Percentiles rank a stretch among this genome's conserved stretches.
phyloP scores from a whole-genome alignment of 2,113 vertebrate genomes.

The Myxocyprinus asiaticus region DNA sequence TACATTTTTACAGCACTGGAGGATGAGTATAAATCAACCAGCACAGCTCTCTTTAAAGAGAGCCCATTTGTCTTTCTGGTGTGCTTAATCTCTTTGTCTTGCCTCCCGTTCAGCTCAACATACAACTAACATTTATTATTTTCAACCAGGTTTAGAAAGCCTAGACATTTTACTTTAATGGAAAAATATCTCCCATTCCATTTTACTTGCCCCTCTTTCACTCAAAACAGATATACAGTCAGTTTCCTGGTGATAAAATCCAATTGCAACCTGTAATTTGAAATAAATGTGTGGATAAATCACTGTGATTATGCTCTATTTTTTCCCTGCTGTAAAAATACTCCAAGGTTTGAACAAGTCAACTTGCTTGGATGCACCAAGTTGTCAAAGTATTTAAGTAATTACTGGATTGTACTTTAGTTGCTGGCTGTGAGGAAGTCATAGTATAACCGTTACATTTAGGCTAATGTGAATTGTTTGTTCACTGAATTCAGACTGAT shows the following conservation, averaged over 20 bases:
- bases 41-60: background rate
- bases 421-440: slow-evolving; percentile 10
- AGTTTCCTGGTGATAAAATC: background rate
- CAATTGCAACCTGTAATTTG: background rate
- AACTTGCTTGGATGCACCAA: slow-evolving; percentile 1
- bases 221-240: no score
- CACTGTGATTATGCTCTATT: background rate
- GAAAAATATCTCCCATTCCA: background rate
- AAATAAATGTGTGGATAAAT: background rate
- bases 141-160: background rate
- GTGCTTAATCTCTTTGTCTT: slow-evolving; percentile 7
- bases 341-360: background rate
- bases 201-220: background rate
- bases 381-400: slow-evolving; percentile 13
- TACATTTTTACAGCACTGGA: slow-evolving; percentile 51
- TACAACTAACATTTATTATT: background rate
- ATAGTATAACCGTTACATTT: background rate
- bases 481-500: background rate
- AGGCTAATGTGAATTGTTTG: background rate
- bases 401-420: slow-evolving; percentile 15
- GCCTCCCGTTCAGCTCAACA: slow-evolving; percentile 30
- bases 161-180: background rate
- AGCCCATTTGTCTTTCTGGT: slow-evolving; percentile 16
- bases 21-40: slow-evolving; percentile 57
- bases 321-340: background rate